Conservation (phyloP, 2,797 vertebrate species). For the Chaetophractus vellerosus region DNA sequence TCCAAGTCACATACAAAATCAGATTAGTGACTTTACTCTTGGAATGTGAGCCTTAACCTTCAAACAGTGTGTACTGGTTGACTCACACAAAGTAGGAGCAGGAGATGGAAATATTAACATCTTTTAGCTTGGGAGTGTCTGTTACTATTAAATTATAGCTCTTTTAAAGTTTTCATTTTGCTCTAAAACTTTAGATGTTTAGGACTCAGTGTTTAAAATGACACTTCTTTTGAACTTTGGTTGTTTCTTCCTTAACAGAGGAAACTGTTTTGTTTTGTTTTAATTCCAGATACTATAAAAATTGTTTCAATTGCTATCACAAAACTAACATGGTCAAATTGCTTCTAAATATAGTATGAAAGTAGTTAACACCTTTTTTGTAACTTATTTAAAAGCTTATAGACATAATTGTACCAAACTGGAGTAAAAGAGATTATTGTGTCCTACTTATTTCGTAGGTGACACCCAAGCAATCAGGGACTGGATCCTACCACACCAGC, state of each 20-base stretch:
- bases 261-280: conserved; percentile 41
- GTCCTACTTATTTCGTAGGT: conserved; percentile 37
- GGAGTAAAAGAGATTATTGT: conserved; percentile 33
- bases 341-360: conserved; percentile 13
- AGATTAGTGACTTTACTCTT: neutral
- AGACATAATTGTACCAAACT: conserved; percentile 38
- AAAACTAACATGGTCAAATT: neutral
- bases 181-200: neutral
- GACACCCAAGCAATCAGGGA: neutral
- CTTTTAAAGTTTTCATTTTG: conserved; percentile 40
- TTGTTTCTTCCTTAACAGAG: neutral
- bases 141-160: neutral
- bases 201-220: neutral
- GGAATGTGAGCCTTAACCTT: neutral
- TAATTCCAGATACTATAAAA: conserved; percentile 60
- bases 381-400: conserved; percentile 67
- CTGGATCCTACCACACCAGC: neutral
- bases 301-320: conserved; percentile 1
- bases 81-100: neutral
- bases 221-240: neutral
- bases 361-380: conserved; percentile 13
- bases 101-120: neutral
- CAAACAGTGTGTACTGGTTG: neutral
- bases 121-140: neutral
- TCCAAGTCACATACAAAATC: neutral